phyloP scores from a whole-genome alignment of 35 echinoderm and acorn worm genomes.

The Hemicentrotus pulcherrimus region DNA sequence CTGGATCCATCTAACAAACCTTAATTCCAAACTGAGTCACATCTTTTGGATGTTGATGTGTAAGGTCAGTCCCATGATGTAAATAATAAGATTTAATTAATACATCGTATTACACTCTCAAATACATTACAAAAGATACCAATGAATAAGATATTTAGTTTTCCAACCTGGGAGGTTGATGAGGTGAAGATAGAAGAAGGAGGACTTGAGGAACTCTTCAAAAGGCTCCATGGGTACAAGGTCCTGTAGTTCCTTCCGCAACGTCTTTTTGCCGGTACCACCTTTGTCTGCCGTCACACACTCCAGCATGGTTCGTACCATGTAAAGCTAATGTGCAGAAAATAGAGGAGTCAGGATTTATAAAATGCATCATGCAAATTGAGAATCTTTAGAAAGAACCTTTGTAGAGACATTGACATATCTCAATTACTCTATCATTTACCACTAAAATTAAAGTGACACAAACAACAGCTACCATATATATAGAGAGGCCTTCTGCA shows the following conservation, averaged over 20 bases:
- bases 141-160: not conserved
- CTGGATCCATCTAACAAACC: too few relatives aligned
- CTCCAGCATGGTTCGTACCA: conserved; percentile 80
- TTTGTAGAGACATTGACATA: not conserved
- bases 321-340: conserved; percentile 54
- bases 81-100: too few relatives aligned
- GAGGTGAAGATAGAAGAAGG: conserved; percentile 70
- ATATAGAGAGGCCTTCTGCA: too few relatives aligned
- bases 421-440: too few relatives aligned
- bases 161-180: conserved; percentile 66
- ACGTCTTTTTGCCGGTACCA: conserved; percentile 48
- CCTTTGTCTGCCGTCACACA: conserved; percentile 52
- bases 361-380: not conserved
- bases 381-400: not conserved
- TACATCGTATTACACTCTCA: not conserved
- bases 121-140: not conserved
- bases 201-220: conserved; percentile 51
- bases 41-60: too few relatives aligned
- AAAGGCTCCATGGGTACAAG: conserved; percentile 52
- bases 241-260: conserved; percentile 50
- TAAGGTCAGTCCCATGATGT: too few relatives aligned
- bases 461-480: too few relatives aligned
- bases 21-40: too few relatives aligned
- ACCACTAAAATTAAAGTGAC: too few relatives aligned
- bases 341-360: not conserved